Evolutionary conservation across 2,888 invertebrate genomes (phyloP), one percentile per base, ranked within the genome.

Genomic region (Nomada ruficornis): DNA sequence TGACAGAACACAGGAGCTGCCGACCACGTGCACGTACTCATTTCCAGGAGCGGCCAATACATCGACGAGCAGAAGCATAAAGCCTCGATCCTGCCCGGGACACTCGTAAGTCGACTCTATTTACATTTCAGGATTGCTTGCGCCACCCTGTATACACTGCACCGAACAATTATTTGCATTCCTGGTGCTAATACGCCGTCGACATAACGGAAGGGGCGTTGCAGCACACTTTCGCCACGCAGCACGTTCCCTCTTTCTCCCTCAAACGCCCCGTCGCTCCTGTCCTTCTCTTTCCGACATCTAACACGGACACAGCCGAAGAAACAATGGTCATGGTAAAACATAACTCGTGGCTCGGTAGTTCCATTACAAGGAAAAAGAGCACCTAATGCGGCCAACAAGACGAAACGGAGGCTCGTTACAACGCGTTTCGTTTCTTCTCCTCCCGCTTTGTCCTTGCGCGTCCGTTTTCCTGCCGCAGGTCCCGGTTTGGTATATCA

Each of bases 141-240:
- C 82, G 83, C 86, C 89, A 82, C 87, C 86, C 86, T 86, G 83
- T 85, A 86, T 83, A 86, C 89, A 83, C 86, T 82, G 86, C 77
- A 20, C 81, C 89, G 88, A 90, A 92, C 90, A 92, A 92, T 92
- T 92, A 92, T 92, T 92, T 92, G 91, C 92, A 91, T 92, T 92
- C 90, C 88, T 83, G 85, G 84, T 65, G 85, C 87, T 87, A 87
- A 87, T 87, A 87, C 83, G 81, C 77, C 74, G 77, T 29, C 81
- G 84, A 85, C 86, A 72, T 84, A 80, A 70, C 88, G 81, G 81
- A 87, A 89, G 87, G 84, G 75, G 75, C 79, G 82, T 77, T 78
- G 74, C 70, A 73, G 65, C 71, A 75, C 82, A 72, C 80, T 84
- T 82, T 80, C 80, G 74, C 78, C 54, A 59, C 77, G 63, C 13